Evolutionary conservation across 2,888 invertebrate genomes (phyloP).

Genomic region (Ligdia adustata): DNA sequence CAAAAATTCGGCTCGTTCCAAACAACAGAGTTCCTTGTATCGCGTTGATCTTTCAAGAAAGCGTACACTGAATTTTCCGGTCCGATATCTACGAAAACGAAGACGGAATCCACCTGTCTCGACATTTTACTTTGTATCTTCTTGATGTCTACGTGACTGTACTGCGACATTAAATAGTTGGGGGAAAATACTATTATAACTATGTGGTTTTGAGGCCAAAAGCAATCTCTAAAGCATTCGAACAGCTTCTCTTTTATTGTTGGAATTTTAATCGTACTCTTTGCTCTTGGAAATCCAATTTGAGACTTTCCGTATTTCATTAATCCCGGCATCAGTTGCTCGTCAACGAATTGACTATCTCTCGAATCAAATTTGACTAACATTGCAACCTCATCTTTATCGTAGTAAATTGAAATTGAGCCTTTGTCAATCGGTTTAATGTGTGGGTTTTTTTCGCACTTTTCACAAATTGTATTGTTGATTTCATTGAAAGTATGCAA

Average conservation of each 20-base stretch:
- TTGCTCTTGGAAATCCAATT: constrained; percentile 36
- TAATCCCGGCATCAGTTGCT: constrained; percentile 64
- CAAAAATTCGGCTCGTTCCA: constrained; percentile 73
- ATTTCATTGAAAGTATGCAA: constrained; percentile 22
- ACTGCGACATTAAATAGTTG: constrained; percentile 68
- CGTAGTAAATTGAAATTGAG: constrained; percentile 9
- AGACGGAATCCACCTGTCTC: constrained; percentile 64
- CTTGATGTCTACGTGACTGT: constrained; percentile 71
- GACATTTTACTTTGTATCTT: constrained; percentile 72
- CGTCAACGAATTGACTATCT: constrained; percentile 67
- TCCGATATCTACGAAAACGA: constrained; percentile 68
- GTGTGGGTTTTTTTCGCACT: not conserved
- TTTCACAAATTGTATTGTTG: not conserved
- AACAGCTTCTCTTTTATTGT: constrained; percentile 40
- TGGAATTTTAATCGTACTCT: constrained; percentile 42
- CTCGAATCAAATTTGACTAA: constrained; percentile 26
- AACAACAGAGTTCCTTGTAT: constrained; percentile 56
- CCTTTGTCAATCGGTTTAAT: constrained; percentile 3
- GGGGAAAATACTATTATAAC: constrained; percentile 68
- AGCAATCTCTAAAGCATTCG: constrained; percentile 4
- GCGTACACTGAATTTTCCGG: constrained; percentile 74
- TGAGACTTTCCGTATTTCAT: constrained; percentile 53
- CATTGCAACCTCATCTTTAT: constrained; percentile 7
- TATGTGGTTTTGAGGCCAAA: constrained; percentile 31
- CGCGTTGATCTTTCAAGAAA: constrained; percentile 71